phyloP scores from a whole-genome alignment of 2,888 invertebrate genomes.

The Neuroscelio doddi region DNA sequence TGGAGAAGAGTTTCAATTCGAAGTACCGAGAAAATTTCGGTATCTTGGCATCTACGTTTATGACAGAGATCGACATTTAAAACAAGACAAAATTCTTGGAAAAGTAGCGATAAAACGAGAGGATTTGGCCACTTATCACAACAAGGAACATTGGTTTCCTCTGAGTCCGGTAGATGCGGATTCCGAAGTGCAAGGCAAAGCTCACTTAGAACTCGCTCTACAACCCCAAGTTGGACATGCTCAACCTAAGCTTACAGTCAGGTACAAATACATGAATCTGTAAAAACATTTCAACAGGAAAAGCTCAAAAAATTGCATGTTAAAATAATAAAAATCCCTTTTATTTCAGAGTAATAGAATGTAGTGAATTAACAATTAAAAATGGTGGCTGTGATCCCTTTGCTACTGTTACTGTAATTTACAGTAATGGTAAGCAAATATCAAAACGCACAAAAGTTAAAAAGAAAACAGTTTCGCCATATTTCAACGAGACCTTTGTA shows the following conservation, averaged over 20 bases:
- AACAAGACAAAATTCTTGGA: constrained; percentile 87
- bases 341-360: constrained; percentile 81
- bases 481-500: constrained; percentile 90
- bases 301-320: no score
- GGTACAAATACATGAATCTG: constrained; percentile 59
- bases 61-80: constrained; percentile 88
- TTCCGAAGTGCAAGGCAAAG: constrained; percentile 93
- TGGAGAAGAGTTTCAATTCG: constrained; percentile 94
- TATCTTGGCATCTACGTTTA: constrained; percentile 91
- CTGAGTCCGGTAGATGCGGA: constrained; percentile 89
- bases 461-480: constrained; percentile 92
- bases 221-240: constrained; percentile 71
- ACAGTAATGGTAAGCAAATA: constrained; percentile 86
- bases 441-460: constrained; percentile 87
- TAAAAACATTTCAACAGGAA: no score
- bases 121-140: constrained; percentile 89
- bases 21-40: constrained; percentile 91
- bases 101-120: constrained; percentile 92
- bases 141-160: constrained; percentile 95
- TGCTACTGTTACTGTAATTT: constrained; percentile 85
- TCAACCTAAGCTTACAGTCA: constrained; percentile 71
- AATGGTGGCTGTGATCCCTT: constrained; percentile 94
- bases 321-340: no score
- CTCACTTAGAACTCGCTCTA: constrained; percentile 82
- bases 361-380: constrained; percentile 89